phyloP scores from a whole-genome alignment of 2,797 vertebrate genomes.

The Sus cebifrons region DNA sequence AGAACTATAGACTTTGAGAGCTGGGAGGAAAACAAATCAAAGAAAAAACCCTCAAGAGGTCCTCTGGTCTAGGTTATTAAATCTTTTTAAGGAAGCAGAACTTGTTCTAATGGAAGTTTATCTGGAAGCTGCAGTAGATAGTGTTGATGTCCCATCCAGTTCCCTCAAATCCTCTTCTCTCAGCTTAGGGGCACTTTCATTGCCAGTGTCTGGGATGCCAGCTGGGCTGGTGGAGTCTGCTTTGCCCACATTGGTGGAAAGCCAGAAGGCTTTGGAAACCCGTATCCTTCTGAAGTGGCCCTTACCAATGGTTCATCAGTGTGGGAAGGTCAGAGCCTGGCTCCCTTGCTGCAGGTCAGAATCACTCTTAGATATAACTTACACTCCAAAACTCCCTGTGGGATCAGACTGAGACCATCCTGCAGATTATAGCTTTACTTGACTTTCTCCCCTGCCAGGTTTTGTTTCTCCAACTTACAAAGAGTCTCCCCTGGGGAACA shows the following conservation, averaged over 20 bases:
- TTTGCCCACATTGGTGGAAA: not conserved
- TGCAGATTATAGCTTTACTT: not conserved
- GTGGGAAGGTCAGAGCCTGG: not conserved
- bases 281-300: not conserved
- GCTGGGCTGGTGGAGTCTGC: fast-evolving
- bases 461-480: not conserved
- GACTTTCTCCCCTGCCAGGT: not conserved
- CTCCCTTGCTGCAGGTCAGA: not conserved
- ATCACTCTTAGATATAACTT: not conserved
- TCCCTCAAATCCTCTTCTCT: not conserved
- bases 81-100: not conserved
- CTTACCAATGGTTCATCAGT: not conserved
- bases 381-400: not conserved
- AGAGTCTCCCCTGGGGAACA: not conserved
- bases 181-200: not conserved
- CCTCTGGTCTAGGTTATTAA: not conserved
- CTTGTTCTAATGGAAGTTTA: not conserved
- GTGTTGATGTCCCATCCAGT: fast-evolving
- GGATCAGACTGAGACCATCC: not conserved
- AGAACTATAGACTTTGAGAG: conserved; percentile 27
- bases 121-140: not conserved
- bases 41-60: not conserved
- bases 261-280: not conserved
- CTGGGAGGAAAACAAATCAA: not conserved
- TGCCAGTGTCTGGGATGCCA: fast-evolving